Evolutionary conservation across 2,888 invertebrate species (phyloP), one percentile per base, ranked within the genome.

Genomic region (Sphaerophoria rueppellii): DNA sequence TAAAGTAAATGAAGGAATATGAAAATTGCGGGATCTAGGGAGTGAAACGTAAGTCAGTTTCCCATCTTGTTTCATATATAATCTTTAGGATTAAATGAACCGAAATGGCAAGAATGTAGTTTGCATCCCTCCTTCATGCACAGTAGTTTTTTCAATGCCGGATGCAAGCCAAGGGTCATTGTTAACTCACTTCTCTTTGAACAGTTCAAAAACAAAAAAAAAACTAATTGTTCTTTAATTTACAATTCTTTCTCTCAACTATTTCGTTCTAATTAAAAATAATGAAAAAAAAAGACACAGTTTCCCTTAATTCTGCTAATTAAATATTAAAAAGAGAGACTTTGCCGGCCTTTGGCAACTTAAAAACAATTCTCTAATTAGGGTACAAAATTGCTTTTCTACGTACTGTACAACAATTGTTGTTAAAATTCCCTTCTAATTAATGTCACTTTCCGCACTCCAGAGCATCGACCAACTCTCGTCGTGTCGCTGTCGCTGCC

Each of bases 361-460:
- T 50, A 46, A 73, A 80, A 24, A 24, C 1, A 77, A 65, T 54
- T 63, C 43, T 57, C 78, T 82, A 82, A 82, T 82, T 82, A 82
- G 78, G 82, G 73, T 77, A 75, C 75, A 58, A 67, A 67, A 57
- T 50, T 48, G 37, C 14, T 37, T 67, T 37, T 50, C 58, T 69
- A 40, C 43, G 12, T 52, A 75, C 37, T 48, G 58, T 67, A 50
- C 46, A 65, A 67, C 67, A 67, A 58, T 75, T 52, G 52, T 75
- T 58, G 58, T 67, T 75, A 67, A 67, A 61, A 67, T 69, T 69
- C 34, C 40, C 58, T 58, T 75, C 67, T 67, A 75, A 75, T 75
- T 75, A 67, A 69, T 75, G 48, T 52, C 67, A 58, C 58, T 48
- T 48, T 48, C 16, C 12, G 63, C 57, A 77, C 50, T 63, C 43